Evolutionary conservation across 2,113 vertebrate species (phyloP).

Genomic region (Serinus canaria): DNA sequence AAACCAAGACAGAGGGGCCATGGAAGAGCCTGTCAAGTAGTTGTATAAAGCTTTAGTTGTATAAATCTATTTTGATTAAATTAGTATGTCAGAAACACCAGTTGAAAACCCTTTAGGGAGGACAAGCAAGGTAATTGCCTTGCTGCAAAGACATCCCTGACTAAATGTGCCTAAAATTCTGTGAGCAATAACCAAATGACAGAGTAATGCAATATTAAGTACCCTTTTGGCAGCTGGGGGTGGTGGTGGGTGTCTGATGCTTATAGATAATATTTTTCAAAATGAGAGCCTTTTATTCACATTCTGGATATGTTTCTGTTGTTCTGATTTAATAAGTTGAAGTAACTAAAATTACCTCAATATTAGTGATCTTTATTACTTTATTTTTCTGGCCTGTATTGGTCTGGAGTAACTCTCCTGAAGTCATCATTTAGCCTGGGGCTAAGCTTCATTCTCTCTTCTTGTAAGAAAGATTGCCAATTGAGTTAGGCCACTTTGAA

Average conservation of each 20-base stretch:
- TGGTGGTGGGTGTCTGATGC: background rate
- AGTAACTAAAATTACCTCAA: background rate
- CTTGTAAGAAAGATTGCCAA: slow-evolving; percentile 18
- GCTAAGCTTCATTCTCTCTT: background rate
- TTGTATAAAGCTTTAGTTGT: background rate
- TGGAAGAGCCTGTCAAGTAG: background rate
- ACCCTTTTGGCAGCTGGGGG: background rate
- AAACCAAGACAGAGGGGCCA: background rate
- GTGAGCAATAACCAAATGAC: background rate
- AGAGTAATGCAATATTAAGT: background rate
- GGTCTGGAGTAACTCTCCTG: slow-evolving; percentile 5
- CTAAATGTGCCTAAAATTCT: background rate
- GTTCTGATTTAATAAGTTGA: background rate
- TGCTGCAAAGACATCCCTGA: background rate
- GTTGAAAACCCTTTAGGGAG: background rate
- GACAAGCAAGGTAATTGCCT: background rate
- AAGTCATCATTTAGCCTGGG: background rate
- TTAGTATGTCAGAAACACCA: background rate
- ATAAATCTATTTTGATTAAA: background rate
- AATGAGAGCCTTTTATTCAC: background rate
- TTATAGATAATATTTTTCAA: background rate
- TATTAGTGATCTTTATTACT: background rate
- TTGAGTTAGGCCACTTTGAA: slow-evolving; percentile 67
- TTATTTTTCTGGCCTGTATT: background rate
- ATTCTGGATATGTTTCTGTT: background rate